phyloP scores from a whole-genome alignment of 2,888 invertebrate species.

The Byasa hedistus region DNA sequence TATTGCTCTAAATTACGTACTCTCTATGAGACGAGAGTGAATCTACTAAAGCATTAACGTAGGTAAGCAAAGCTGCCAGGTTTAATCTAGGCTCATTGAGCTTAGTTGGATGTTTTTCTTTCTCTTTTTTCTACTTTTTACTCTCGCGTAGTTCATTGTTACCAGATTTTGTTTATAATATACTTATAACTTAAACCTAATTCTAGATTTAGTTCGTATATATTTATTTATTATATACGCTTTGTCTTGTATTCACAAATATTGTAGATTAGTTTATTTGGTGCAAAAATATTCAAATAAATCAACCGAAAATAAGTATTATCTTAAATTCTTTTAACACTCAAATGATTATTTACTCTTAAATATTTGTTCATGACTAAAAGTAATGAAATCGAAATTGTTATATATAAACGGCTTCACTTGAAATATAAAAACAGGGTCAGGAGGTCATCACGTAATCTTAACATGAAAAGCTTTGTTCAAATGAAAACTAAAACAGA shows the following conservation, averaged over 20 bases:
- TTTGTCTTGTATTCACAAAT: too few relatives aligned
- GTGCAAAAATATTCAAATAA: too few relatives aligned
- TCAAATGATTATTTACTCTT: too few relatives aligned
- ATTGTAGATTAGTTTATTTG: too few relatives aligned
- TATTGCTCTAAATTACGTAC: constrained; percentile 34
- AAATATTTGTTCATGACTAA: background rate
- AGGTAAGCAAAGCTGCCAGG: constrained; percentile 8
- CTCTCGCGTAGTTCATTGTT: background rate
- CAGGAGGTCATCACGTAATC: constrained; percentile 7
- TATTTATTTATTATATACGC: too few relatives aligned
- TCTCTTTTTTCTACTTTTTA: background rate
- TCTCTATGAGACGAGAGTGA: constrained; percentile 25
- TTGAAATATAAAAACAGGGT: constrained; percentile 3
- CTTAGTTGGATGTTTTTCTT: constrained; percentile 6
- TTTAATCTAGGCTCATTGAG: constrained; percentile 7
- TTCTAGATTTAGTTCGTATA: background rate
- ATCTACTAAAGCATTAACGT: constrained; percentile 18
- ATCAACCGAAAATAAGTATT: too few relatives aligned
- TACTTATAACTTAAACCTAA: background rate
- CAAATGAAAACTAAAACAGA: constrained; percentile 16
- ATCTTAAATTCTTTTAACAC: too few relatives aligned
- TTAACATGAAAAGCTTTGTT: constrained; percentile 18
- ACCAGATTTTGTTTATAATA: background rate
- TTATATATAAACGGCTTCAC: background rate
- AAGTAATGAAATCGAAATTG: too few relatives aligned